Evolutionary conservation across 2,113 vertebrate genomes (phyloP).

Genomic region (Poecile atricapillus): DNA sequence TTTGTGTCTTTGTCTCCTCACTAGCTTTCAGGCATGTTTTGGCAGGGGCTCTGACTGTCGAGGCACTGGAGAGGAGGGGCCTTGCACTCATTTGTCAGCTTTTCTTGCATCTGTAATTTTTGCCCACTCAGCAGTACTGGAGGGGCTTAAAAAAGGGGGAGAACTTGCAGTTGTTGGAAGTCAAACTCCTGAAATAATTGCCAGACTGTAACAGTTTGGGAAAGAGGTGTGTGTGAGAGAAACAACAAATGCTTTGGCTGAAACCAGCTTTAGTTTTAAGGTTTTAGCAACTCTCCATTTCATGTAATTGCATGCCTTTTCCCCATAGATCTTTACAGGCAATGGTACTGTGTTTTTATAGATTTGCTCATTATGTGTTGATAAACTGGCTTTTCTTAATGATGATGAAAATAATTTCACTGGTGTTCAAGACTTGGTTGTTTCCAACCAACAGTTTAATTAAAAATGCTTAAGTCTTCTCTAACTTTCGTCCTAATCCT

Average conservation of each 20-base stretch:
- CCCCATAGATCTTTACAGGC: neutral
- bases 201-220: neutral
- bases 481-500: neutral
- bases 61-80: slow-evolving; percentile 67
- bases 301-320: neutral
- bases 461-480: slow-evolving; percentile 8
- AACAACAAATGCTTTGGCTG: neutral
- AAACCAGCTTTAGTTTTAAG: neutral
- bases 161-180: slow-evolving; percentile 54
- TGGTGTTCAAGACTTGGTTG: neutral
- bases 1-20: slow-evolving; percentile 88
- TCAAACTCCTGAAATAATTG: slow-evolving; percentile 53
- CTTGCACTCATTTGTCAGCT: slow-evolving; percentile 73
- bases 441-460: slow-evolving; percentile 14
- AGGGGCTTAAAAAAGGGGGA: slow-evolving; percentile 68
- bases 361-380: neutral
- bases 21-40: slow-evolving; percentile 82
- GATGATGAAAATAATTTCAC: slow-evolving; percentile 23
- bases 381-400: neutral
- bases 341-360: neutral
- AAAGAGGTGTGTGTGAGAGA: neutral
- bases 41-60: slow-evolving; percentile 74
- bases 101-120: slow-evolving; percentile 78
- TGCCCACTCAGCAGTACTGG: slow-evolving; percentile 79
- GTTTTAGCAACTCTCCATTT: slow-evolving; percentile 16